Percentiles rank a stretch among this genome's conserved stretches.
These are phyloP conservation scores for Stigmatopora argus DNA, from an alignment of 2,113 vertebrate genomes.

Conservation along the genomic window DNA sequence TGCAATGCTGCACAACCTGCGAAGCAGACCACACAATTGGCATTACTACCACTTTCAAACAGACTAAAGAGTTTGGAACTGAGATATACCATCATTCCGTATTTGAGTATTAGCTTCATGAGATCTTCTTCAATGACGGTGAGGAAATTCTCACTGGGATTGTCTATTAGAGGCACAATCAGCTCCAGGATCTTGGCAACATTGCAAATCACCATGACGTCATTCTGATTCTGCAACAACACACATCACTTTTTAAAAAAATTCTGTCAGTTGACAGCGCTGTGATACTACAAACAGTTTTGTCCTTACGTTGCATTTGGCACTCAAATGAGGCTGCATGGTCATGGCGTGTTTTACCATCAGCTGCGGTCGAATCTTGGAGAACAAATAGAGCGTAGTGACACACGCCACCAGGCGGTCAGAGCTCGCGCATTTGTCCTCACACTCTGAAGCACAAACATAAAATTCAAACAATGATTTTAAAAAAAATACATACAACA, in stretches of 20 bases:
- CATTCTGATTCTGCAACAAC: slow-evolving; percentile 83
- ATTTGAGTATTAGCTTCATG: slow-evolving; percentile 99
- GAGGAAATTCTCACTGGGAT: slow-evolving; percentile 94
- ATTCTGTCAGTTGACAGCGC: slow-evolving; percentile 22
- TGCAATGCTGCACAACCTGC: slow-evolving; percentile 94
- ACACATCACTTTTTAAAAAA: not conserved
- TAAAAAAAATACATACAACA: not conserved
- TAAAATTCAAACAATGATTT: not conserved
- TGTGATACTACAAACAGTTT: not conserved
- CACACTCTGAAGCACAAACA: slow-evolving; percentile 58
- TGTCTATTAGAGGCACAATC: slow-evolving; percentile 91
- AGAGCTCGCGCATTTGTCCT: slow-evolving; percentile 89
- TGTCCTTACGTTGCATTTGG: slow-evolving; percentile 91
- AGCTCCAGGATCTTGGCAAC: slow-evolving; percentile 96
- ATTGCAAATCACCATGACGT: slow-evolving; percentile 98
- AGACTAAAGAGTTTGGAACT: not conserved
- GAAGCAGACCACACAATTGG: slow-evolving; percentile 26
- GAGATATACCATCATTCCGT: slow-evolving; percentile 90
- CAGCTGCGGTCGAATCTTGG: slow-evolving; percentile 93
- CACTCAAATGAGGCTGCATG: slow-evolving; percentile 96
- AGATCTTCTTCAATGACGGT: slow-evolving; percentile 96
- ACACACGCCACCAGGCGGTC: slow-evolving; percentile 88
- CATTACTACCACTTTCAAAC: not conserved
- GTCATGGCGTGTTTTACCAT: slow-evolving; percentile 99
- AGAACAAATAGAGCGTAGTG: slow-evolving; percentile 95